Percentiles rank a stretch among this genome's conserved stretches.
These are phyloP conservation scores for Epistrophella euchroma DNA, from an alignment of 2,888 invertebrate species.

Conservation along the genomic window DNA sequence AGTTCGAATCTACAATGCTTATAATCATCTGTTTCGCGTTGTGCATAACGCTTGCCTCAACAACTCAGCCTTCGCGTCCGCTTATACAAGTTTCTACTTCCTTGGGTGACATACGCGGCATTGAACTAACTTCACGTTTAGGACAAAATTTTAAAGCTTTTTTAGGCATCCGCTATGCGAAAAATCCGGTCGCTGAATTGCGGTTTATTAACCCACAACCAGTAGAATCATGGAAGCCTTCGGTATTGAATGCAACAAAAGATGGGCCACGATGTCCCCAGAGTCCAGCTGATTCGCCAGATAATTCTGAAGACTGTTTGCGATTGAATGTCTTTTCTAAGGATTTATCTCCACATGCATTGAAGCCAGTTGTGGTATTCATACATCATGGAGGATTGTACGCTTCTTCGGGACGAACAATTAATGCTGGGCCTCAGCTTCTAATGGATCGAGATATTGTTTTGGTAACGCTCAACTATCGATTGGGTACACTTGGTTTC, in stretches of 20 bases:
- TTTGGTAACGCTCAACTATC: slow-evolving; percentile 87
- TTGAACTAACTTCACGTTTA: slow-evolving; percentile 78
- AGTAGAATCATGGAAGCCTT: slow-evolving; percentile 83
- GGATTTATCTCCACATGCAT: slow-evolving; percentile 70
- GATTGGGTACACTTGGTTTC: slow-evolving; percentile 85
- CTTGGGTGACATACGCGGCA: slow-evolving; percentile 80
- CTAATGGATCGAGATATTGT: slow-evolving; percentile 87
- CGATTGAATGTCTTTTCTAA: slow-evolving; percentile 86
- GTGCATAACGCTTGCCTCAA: not conserved
- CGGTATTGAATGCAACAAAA: slow-evolving; percentile 84
- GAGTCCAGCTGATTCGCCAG: slow-evolving; percentile 78
- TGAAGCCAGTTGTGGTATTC: slow-evolving; percentile 87
- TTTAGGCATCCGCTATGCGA: slow-evolving; percentile 81
- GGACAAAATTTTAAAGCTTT: slow-evolving; percentile 80
- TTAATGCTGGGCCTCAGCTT: slow-evolving; percentile 84
- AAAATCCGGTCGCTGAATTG: slow-evolving; percentile 80
- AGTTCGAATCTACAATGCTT: slow-evolving; percentile 15
- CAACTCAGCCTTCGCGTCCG: not conserved
- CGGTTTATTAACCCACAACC: slow-evolving; percentile 84
- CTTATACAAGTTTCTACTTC: slow-evolving; percentile 79
- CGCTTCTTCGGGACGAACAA: slow-evolving; percentile 85
- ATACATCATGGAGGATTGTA: slow-evolving; percentile 89
- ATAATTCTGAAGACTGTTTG: slow-evolving; percentile 85
- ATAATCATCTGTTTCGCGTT: not conserved
- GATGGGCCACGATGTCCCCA: slow-evolving; percentile 86